These are phyloP conservation scores for Cantharis flavilabris DNA, from an alignment of 2,888 invertebrate genomes.

Conservation along the genomic window DNA sequence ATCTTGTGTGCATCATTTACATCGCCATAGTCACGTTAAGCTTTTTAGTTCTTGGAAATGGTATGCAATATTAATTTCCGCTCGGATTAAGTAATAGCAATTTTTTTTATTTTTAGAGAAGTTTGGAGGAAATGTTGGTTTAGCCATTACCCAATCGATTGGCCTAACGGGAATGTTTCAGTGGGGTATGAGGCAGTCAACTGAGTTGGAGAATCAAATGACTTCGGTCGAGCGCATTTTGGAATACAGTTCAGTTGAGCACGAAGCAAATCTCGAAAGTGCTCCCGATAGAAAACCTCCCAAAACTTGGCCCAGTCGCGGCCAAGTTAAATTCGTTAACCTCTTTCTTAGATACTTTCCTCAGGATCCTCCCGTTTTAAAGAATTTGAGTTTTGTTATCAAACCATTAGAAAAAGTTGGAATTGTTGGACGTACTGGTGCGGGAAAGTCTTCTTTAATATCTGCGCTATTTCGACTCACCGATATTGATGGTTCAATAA, in stretches of 20 bases:
- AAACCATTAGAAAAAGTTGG: conserved; percentile 76
- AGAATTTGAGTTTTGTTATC: conserved; percentile 69
- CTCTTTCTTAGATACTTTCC: conserved; percentile 75
- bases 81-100: not conserved
- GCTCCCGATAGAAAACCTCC: conserved; percentile 70
- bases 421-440: conserved; percentile 81
- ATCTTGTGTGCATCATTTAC: conserved; percentile 85
- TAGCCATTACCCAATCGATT: conserved; percentile 53
- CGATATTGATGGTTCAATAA: conserved; percentile 61
- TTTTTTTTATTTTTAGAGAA: conserved; percentile 39
- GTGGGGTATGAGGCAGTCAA: conserved; percentile 76
- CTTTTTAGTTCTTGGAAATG: conserved; percentile 72
- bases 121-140: conserved; percentile 52
- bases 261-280: conserved; percentile 66
- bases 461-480: conserved; percentile 70
- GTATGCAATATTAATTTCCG: conserved; percentile 44
- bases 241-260: conserved; percentile 58
- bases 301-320: conserved; percentile 73
- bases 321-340: conserved; percentile 69
- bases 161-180: conserved; percentile 65
- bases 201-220: conserved; percentile 73
- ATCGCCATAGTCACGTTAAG: conserved; percentile 85
- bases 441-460: conserved; percentile 74
- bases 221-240: conserved; percentile 84
- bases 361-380: conserved; percentile 74